Base-by-base conservation (phyloP, 2,888 invertebrate genomes). In the Mesochorus sp. region DNA sequence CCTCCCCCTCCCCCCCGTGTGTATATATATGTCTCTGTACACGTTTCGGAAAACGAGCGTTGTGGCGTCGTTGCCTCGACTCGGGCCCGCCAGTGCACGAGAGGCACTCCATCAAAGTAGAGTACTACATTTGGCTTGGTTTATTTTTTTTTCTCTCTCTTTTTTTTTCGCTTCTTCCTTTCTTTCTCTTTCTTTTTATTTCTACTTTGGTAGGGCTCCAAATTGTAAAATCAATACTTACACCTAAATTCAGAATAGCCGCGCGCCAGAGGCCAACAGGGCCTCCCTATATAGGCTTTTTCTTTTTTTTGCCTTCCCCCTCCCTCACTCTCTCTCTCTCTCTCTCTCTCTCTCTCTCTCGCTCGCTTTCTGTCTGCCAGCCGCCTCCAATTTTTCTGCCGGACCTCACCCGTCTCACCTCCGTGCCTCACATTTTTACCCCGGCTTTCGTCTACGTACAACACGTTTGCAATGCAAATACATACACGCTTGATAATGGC, bases 161-260 rank as follows among this genome's bases (percentile, higher is more conserved):
- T 70, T 89, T 89, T 89, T 88, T 89, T 89, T 89, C 89, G 3
- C 47, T 24, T 10, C 12, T 28, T 31, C 31, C 12, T 12, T 10
- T 6, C 24, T 14, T 51, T 21, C 28, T 44, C 88, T 31, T 31
- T 72, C 21, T 49, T 72, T 89, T 89, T 88, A 89, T 89, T 89
- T 89, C 89, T 90, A 88, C 89, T 89, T 90, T 89, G 89, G 89
- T 89, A 89, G 89, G 89, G 88, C 88, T 89, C 89, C 89, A 89
- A 89, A 90, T 89, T 90, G 90, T 89, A 90, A 90, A 90, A 90
- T 90, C 89, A 90, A 90, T 90, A 89, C 89, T 88, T 87, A 83
- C 87, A 88, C 88, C 89, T 89, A 89, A 90, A 89, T 89, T 89
- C 87, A 88, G 88, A 89, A 89, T 87, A 86, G 85, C 39, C 85